Base-by-base conservation (phyloP, 2,797 vertebrate species). In the Lates japonicus region DNA sequence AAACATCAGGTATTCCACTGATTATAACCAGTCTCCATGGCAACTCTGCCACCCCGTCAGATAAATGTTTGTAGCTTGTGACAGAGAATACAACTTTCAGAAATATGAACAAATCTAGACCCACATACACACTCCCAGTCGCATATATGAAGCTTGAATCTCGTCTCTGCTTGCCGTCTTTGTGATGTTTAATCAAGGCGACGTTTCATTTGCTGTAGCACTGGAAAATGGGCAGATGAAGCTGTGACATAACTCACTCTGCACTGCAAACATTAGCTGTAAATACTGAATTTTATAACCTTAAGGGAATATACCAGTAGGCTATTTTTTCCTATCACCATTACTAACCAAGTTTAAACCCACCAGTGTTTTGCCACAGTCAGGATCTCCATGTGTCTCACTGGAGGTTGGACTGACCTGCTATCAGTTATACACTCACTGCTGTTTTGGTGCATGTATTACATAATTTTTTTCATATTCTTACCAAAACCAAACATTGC, bases 21-120 rank as follows among this genome's bases (percentile, higher is more conserved):
- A 92, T 92, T 88, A 83, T 76, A 81, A 54, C 33, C 54, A 1
- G 84, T 91, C 75, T 79, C 92, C 88, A 93, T 92, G 91, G 88
- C 83, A 89, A 93, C 93, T 4, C 71, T 17, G 35, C 29, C 63
- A 63, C 51, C 67, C 51, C 67, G 60, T 78, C 68, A 76, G 59
- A 65, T 79, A 70, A 81, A 86, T 67, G 66, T 78, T 80, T 79
- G 81, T 61, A 68, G 62, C 42, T 55, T 70, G 25, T 78, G 74
- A 76, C 63, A 74, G 69, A 74, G 68, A 84, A 74, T 82, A 52
- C 78, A 74, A 70, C 1, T 22, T 42, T 39, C 8, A 57, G 31
- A 58, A 33, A 64, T 7, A 29, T 22, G 33, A 22, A 19, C 46
- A 49, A 3, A 75, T 64, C 39, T 42, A 72, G 67, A 73, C 49